A percentile compares a stretch with the other conserved stretches of the same genome.
Evolutionary conservation across 2,797 vertebrate species (phyloP).

Genomic region (Salmo trutta): DNA sequence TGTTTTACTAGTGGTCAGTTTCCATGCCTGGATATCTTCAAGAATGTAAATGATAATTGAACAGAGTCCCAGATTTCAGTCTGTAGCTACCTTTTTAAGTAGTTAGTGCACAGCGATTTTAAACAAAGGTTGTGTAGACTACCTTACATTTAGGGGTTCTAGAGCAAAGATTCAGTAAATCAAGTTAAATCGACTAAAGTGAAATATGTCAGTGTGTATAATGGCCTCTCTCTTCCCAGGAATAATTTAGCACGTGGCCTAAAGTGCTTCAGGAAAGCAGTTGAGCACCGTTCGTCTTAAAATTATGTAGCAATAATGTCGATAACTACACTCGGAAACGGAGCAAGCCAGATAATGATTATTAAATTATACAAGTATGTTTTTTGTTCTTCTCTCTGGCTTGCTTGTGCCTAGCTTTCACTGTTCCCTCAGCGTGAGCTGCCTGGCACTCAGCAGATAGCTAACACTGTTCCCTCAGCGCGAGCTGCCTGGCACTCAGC

Average conservation of each 20-base stretch:
- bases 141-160: not conserved
- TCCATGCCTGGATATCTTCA: not conserved
- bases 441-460: no score
- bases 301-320: conserved; percentile 31
- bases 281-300: conserved; percentile 13
- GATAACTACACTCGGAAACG: conserved; percentile 17
- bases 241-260: conserved; percentile 17
- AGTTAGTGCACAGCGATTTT: not conserved
- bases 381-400: no score
- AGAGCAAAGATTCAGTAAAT: not conserved
- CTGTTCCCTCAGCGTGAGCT: no score
- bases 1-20: not conserved
- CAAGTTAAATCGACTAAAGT: not conserved
- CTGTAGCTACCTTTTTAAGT: no score
- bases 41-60: no score
- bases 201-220: not conserved
- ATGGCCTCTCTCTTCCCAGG: conserved; percentile 6
- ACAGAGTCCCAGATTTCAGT: no score
- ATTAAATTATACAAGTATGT: conserved; percentile 20
- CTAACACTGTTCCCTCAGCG: no score
- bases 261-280: not conserved
- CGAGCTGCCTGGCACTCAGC: no score
- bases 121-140: not conserved
- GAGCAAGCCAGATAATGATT: conserved; percentile 17
- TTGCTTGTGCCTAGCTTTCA: no score